phyloP scores from a whole-genome alignment of 2,113 vertebrate species.

The Perca flavescens region DNA sequence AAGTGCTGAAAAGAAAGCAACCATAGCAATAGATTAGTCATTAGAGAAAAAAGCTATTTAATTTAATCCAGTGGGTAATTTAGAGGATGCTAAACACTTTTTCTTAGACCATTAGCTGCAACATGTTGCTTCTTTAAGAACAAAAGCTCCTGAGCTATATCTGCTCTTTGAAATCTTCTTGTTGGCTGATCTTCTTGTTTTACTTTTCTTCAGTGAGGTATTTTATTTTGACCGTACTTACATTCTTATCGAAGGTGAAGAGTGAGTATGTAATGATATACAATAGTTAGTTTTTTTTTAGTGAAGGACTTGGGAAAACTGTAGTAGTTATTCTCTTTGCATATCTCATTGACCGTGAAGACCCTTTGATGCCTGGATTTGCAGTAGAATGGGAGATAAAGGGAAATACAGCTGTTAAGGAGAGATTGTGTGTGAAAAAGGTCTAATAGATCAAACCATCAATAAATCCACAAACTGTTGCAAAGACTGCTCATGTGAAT shows the following conservation, averaged over 20 bases:
- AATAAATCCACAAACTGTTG: not conserved
- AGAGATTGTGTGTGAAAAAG: not conserved
- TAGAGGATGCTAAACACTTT: not conserved
- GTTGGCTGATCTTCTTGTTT: not conserved
- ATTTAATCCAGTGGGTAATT: not conserved
- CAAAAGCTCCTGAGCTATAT: not conserved
- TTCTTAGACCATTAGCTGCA: not conserved
- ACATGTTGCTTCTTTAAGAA: not conserved
- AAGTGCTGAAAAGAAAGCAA: not conserved
- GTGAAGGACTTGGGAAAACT: not conserved
- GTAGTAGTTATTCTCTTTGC: not conserved
- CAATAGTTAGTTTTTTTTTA: not conserved
- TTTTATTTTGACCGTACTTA: not conserved
- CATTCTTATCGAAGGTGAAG: not conserved
- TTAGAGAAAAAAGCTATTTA: not conserved
- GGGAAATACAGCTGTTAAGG: constrained; percentile 31
- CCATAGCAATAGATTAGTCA: not conserved
- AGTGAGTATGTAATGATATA: not conserved
- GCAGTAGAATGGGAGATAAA: constrained; percentile 3
- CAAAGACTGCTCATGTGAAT: not conserved
- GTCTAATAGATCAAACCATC: not conserved
- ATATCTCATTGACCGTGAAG: not conserved
- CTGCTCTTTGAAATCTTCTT: not conserved
- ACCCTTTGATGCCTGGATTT: not conserved
- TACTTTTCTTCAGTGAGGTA: not conserved